A percentile compares a stretch with the other conserved stretches of the same genome.
Conservation (phyloP, 2,113 vertebrate species). For the Gobius niger region DNA sequence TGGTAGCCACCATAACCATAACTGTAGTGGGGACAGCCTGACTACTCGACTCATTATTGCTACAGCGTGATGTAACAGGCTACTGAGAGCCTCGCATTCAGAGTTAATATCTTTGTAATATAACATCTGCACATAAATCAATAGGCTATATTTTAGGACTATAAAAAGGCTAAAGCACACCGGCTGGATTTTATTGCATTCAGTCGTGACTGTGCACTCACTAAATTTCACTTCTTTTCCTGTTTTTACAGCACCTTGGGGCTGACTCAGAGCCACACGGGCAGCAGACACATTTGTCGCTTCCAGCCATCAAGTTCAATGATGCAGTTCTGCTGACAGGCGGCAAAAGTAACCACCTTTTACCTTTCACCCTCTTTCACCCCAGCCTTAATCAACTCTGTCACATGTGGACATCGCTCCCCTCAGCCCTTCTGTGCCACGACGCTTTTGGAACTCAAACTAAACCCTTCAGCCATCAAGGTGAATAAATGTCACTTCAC, state of each 20-base stretch:
- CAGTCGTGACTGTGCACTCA: conserved; percentile 23
- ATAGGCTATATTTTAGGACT: conserved; percentile 21
- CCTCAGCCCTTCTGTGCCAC: conserved; percentile 20
- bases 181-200: conserved; percentile 31
- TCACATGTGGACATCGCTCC: conserved; percentile 30
- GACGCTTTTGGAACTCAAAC: background rate
- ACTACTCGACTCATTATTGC: background rate
- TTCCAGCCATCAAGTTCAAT: conserved; percentile 15
- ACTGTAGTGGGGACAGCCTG: background rate
- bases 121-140: conserved; percentile 27
- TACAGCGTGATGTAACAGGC: background rate
- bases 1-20: background rate
- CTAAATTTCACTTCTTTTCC: conserved; percentile 23
- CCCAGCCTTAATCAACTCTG: conserved; percentile 29
- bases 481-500: conserved; percentile 50
- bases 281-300: conserved; percentile 26
- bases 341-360: conserved; percentile 23
- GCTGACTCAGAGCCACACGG: conserved; percentile 15
- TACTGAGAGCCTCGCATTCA: background rate
- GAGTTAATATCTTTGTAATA: conserved; percentile 6
- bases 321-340: conserved; percentile 24
- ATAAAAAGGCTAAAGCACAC: conserved; percentile 30
- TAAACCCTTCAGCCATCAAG: conserved; percentile 37
- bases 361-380: conserved; percentile 16
- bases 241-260: conserved; percentile 19